Base-by-base conservation (phyloP, 2,888 invertebrate species). In the Ligdia adustata region DNA sequence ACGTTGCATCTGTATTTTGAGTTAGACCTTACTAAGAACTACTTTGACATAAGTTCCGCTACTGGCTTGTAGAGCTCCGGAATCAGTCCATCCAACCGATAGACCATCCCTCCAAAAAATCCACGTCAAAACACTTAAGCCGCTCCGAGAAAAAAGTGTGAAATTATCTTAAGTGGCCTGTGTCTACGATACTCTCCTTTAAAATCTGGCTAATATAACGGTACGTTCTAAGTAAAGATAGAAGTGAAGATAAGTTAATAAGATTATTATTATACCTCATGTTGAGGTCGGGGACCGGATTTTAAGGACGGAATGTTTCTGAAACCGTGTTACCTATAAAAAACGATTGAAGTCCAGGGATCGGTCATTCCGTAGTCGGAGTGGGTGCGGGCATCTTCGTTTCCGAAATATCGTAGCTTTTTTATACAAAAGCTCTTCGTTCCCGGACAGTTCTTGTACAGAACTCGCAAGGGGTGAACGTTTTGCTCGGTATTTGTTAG, bases 161-260 rank as follows among this genome's bases (percentile, higher is more conserved):
- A 88, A 88, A 87, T 86, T 87, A 86, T 79, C 81, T 81, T 86
- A 87, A 88, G 83, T 86, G 82, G 80, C 53, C 73, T 71, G 74
- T 82, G 71, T 82, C 76, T 75, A 79, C 67, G 75, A 76, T 77
- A 79, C 76, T 72, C 74, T 69, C 75, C 72, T 79, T 82, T 77
- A 81, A 81, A 83, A 77, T 82, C 79, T 77, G 72, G 65, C 74
- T 81, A 78, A 80, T 79, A 75, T 87, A 88, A 88, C 85, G 84
- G 86, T 85, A 82, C 77, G 77, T 82, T 84, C 81, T 84, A 83
- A 86, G 86, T 88, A 84, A 87, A 86, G 86, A 86, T 87, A 83
- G 80, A 82, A 81, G 82, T 82, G 79, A 79, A 87, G 87, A 88
- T 88, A 88, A 83, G 85, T 86, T 87, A 87, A 90, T 89, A 88